phyloP scores from a whole-genome alignment of 2,888 invertebrate genomes.

The Aspidiotus destructor region DNA sequence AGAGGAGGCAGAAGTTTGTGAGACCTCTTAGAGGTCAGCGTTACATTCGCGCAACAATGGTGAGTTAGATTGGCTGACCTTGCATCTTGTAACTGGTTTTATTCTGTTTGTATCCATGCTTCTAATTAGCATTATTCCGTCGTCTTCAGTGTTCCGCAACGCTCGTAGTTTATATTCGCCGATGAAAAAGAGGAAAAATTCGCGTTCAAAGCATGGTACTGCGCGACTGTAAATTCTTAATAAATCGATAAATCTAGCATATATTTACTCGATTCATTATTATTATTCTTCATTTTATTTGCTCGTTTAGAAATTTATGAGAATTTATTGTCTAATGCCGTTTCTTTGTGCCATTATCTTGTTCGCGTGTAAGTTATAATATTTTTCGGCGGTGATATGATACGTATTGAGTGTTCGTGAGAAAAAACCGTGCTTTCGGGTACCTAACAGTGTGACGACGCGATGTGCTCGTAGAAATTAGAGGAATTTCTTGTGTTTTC shows the following conservation, averaged over 20 bases:
- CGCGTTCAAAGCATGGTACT: too few species aligned
- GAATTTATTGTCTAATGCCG: too few species aligned
- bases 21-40: conserved; percentile 32
- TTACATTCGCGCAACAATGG: conserved; percentile 29
- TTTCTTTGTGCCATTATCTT: too few species aligned
- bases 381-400: too few species aligned
- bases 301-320: not conserved
- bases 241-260: not conserved
- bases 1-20: conserved; percentile 25
- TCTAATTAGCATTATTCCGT: conserved; percentile 31
- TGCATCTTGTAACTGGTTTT: conserved; percentile 32
- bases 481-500: too few species aligned
- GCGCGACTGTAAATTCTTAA: too few species aligned
- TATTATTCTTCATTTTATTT: not conserved
- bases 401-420: too few species aligned
- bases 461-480: too few species aligned
- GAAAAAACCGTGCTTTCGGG: too few species aligned
- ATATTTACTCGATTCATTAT: not conserved
- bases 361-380: too few species aligned
- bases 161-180: conserved; percentile 7
- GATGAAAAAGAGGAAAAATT: not conserved
- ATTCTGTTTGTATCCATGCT: conserved; percentile 26
- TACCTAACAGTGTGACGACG: too few species aligned
- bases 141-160: conserved; percentile 30
- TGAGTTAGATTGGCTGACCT: conserved; percentile 32